A percentile compares a stretch with the other conserved stretches of the same genome.
Evolutionary conservation across 2,113 vertebrate species (phyloP).

Genomic region (Donacobius atricapilla): DNA sequence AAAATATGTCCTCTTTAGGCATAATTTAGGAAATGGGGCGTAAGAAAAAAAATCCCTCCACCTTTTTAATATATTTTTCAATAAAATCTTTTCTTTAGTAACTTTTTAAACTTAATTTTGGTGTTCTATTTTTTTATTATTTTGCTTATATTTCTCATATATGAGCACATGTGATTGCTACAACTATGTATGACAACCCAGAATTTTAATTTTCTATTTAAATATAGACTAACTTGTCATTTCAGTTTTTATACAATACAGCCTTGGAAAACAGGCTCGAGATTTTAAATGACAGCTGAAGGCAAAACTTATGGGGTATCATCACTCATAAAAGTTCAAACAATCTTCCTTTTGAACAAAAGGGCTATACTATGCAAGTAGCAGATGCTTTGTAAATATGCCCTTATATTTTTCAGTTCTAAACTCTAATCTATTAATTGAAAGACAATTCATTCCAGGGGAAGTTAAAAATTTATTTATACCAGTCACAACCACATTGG

Average conservation of each 20-base stretch:
- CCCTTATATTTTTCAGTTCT: neutral
- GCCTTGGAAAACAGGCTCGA: neutral
- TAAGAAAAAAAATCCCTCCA: neutral
- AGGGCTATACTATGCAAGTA: neutral
- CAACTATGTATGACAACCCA: neutral
- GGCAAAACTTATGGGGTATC: neutral
- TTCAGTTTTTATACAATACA: neutral
- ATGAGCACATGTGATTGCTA: neutral
- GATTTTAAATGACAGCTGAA: neutral
- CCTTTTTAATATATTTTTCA: neutral
- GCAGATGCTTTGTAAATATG: neutral
- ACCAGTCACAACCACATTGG: neutral
- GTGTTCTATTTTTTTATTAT: neutral
- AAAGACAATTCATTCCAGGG: neutral
- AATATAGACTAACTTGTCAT: neutral
- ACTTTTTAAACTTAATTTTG: neutral
- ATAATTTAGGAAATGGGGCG: neutral
- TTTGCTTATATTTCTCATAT: neutral
- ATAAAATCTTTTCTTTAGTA: neutral
- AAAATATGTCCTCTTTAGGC: neutral
- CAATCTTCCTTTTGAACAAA: neutral
- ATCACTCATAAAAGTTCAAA: neutral
- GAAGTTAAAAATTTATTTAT: slow-evolving; percentile 3
- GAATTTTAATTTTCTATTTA: neutral
- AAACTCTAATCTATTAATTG: neutral